Conservation (phyloP, 2,888 invertebrate genomes). For the Drosophila gaucha region DNA sequence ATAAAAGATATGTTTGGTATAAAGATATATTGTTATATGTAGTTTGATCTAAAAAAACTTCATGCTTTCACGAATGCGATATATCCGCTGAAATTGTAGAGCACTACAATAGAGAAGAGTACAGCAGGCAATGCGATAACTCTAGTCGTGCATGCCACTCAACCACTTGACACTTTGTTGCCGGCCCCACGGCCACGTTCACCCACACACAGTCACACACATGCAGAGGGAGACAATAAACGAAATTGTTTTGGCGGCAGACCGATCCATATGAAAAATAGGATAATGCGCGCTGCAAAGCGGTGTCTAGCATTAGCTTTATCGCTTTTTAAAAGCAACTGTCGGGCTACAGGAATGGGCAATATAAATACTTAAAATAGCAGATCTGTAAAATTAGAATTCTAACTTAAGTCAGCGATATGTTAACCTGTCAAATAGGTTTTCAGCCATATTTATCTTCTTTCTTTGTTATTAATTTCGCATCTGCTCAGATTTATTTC, state of each 20-base stretch:
- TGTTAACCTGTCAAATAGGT: too few species aligned
- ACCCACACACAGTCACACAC: not conserved
- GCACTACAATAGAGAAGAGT: not conserved
- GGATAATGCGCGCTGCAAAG: conserved; percentile 4
- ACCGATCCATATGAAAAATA: conserved; percentile 8
- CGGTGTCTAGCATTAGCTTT: not conserved
- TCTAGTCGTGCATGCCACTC: conserved; percentile 55
- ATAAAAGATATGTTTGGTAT: too few species aligned
- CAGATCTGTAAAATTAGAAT: too few species aligned
- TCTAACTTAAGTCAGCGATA: too few species aligned
- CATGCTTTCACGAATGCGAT: not conserved
- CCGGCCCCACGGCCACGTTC: conserved; percentile 3
- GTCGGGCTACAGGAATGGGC: not conserved
- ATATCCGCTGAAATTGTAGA: not conserved
- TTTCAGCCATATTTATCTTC: too few species aligned
- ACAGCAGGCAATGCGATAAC: conserved; percentile 7
- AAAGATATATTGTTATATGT: too few species aligned
- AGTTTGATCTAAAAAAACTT: too few species aligned
- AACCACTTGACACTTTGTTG: conserved; percentile 64
- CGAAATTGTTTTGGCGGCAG: conserved; percentile 53
- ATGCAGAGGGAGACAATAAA: conserved; percentile 37
- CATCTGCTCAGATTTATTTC: too few species aligned
- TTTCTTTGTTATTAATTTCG: too few species aligned
- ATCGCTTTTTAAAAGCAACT: conserved; percentile 17
- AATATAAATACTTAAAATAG: not conserved